phyloP scores from a whole-genome alignment of 2,797 vertebrate genomes.

The Gallinago stenura region DNA sequence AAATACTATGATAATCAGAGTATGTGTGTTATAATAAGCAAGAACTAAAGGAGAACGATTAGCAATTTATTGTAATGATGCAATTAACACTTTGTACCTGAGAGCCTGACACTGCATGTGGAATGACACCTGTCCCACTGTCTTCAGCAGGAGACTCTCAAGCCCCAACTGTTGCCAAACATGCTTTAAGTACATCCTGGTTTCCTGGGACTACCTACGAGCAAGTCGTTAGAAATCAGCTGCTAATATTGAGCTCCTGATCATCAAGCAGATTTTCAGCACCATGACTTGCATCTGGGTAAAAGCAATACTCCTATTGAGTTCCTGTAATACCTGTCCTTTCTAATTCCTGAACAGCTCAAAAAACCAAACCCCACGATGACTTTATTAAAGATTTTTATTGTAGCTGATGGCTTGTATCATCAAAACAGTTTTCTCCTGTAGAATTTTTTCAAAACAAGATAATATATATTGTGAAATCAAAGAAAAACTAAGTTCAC shows the following conservation, averaged over 20 bases:
- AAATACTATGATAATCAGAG: not conserved
- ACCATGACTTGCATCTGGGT: not conserved
- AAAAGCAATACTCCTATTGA: not conserved
- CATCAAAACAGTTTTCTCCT: not conserved
- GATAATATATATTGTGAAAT: not conserved
- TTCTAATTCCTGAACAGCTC: not conserved
- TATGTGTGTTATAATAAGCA: rapidly evolving
- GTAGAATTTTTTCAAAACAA: constrained; percentile 5
- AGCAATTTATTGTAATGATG: not conserved
- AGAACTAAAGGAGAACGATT: not conserved
- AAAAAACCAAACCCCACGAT: not conserved
- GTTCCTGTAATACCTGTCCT: not conserved
- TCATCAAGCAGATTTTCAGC: constrained; percentile 8
- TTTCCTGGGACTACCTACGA: not conserved
- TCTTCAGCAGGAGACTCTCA: not conserved
- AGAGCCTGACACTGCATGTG: not conserved
- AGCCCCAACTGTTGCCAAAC: not conserved
- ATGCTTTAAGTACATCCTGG: not conserved
- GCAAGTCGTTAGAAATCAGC: not conserved
- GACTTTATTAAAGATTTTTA: constrained; percentile 9
- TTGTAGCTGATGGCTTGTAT: not conserved
- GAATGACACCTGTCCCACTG: not conserved
- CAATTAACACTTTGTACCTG: not conserved
- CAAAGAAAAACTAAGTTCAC: constrained; percentile 3
- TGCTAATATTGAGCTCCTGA: not conserved